Evolutionary conservation across 2,888 invertebrate genomes (phyloP).

Genomic region (Serrognathus titanus): DNA sequence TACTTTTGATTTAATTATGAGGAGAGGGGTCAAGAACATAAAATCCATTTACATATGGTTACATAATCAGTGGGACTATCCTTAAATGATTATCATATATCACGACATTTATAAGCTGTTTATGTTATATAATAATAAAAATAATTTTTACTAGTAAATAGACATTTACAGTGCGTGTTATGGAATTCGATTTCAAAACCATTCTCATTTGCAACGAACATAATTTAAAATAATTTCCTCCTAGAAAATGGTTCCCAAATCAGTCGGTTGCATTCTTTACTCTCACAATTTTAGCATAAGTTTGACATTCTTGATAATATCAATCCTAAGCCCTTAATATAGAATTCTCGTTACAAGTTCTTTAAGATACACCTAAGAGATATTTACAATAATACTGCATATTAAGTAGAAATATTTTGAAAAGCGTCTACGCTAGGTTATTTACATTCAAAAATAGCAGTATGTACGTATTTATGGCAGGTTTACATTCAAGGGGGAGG

Average conservation of each 20-base stretch:
- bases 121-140: slow-evolving; percentile 45
- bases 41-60: neutral
- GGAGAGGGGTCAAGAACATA: neutral
- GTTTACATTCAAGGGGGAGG: slow-evolving; percentile 37
- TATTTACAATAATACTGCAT: slow-evolving; percentile 40
- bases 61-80: slow-evolving; percentile 2
- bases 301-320: neutral
- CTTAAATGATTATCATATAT: slow-evolving; percentile 40
- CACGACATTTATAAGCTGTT: slow-evolving; percentile 49
- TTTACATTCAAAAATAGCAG: slow-evolving; percentile 38
- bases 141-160: slow-evolving; percentile 40
- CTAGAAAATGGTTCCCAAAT: neutral
- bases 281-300: slow-evolving; percentile 2
- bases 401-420: slow-evolving; percentile 38
- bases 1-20: slow-evolving; percentile 23
- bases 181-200: neutral
- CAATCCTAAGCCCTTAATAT: neutral
- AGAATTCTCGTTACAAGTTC: neutral
- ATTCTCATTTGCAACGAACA: neutral
- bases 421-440: slow-evolving; percentile 35
- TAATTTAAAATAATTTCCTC: neutral
- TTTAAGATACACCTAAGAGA: slow-evolving; percentile 33
- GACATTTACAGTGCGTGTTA: slow-evolving; percentile 27
- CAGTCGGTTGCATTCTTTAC: slow-evolving; percentile 4
- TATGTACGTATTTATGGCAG: slow-evolving; percentile 44